Evolutionary conservation across 2,888 invertebrate genomes (phyloP).

Genomic region (Tipula vernalis): DNA sequence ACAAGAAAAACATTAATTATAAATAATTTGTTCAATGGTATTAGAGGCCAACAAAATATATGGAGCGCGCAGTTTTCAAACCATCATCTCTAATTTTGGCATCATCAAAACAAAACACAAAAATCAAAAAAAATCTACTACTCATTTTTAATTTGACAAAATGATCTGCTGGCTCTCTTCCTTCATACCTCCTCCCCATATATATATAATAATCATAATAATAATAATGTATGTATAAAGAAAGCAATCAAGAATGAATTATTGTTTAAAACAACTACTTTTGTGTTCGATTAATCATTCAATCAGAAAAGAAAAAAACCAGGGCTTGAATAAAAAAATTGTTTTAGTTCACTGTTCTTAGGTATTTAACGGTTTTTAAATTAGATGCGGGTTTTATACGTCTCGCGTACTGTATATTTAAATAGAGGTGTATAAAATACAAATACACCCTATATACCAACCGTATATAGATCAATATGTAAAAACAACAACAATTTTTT

Average conservation of each 20-base stretch:
- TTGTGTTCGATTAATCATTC: not conserved
- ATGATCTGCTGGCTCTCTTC: not conserved
- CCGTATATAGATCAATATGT: not conserved
- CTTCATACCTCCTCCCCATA: not conserved
- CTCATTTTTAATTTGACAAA: conserved; percentile 4
- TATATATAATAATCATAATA: not conserved
- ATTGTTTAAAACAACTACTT: not conserved
- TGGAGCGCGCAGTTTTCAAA: not conserved
- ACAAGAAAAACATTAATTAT: not conserved
- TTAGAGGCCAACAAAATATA: not conserved
- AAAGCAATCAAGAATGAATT: not conserved
- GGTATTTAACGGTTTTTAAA: not conserved
- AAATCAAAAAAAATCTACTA: not conserved
- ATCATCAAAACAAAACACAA: not conserved
- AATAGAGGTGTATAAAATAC: not conserved
- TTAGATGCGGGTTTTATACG: not conserved
- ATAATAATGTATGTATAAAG: not conserved
- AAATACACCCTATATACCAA: not conserved
- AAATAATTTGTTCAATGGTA: not conserved
- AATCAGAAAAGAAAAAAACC: not conserved
- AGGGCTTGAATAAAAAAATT: not conserved
- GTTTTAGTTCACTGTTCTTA: not conserved
- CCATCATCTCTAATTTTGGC: not conserved
- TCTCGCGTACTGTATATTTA: not conserved
- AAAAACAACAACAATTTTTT: not conserved